These are phyloP conservation scores for Stegana nigrithorax DNA, from an alignment of 2,888 invertebrate species.

Conservation along the genomic window DNA sequence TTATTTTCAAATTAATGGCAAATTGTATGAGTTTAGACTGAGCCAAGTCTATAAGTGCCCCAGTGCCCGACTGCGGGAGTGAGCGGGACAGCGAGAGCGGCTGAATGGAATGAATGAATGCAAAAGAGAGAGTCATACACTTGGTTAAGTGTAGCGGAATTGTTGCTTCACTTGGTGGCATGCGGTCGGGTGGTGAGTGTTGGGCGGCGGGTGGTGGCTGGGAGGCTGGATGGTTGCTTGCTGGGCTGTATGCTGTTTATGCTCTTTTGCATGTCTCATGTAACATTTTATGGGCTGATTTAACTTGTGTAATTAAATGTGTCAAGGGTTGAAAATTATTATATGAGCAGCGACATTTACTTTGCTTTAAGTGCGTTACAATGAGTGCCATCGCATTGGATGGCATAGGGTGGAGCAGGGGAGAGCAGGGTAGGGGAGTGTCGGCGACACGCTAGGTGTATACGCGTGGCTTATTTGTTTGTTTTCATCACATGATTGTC, in stretches of 20 bases:
- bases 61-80: conserved; percentile 1
- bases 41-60: neutral
- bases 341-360: conserved; percentile 7
- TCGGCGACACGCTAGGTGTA: no score
- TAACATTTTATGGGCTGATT: conserved; percentile 42
- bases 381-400: no score
- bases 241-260: neutral
- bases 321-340: conserved; percentile 50
- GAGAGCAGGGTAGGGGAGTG: no score
- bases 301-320: conserved; percentile 58
- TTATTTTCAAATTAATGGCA: conserved; percentile 55
- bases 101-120: conserved; percentile 11
- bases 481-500: no score
- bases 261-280: conserved; percentile 21
- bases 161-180: conserved; percentile 9
- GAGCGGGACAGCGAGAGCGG: no score
- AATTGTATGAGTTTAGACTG: conserved; percentile 38
- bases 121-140: no score
- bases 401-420: no score
- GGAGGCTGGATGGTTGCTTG: neutral
- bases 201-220: neutral
- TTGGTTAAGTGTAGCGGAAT: conserved; percentile 13
- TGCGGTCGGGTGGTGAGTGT: conserved; percentile 3
- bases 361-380: no score
- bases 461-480: no score